Evolutionary conservation across 2,113 vertebrate genomes (phyloP).

Genomic region (Coturnix japonica): DNA sequence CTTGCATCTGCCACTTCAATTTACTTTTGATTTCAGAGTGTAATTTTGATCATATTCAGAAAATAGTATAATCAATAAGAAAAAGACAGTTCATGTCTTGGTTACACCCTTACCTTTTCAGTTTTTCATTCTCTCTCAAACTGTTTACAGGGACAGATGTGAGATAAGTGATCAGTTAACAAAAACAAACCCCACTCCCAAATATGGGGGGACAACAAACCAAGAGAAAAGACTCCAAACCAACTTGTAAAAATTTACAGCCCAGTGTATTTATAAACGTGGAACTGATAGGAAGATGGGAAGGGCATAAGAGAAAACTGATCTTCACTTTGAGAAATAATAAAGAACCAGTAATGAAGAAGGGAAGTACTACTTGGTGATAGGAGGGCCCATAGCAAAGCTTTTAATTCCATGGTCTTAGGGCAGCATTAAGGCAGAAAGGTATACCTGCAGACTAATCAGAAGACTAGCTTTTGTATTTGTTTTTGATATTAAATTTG

Average conservation of each 20-base stretch:
- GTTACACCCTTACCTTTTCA: neutral
- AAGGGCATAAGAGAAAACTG: neutral
- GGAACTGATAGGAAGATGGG: neutral
- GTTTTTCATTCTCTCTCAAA: neutral
- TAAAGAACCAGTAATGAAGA: neutral
- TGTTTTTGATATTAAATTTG: neutral
- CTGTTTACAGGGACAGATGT: neutral
- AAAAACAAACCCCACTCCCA: neutral
- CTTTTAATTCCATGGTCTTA: neutral
- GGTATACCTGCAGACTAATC: neutral
- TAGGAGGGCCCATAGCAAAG: neutral
- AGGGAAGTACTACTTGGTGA: neutral
- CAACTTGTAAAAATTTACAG: neutral
- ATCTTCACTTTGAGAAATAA: neutral
- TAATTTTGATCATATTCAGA: constrained; percentile 31
- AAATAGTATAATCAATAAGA: constrained; percentile 7
- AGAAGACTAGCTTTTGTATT: neutral
- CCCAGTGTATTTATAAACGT: neutral
- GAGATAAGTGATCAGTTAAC: neutral
- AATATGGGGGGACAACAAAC: neutral
- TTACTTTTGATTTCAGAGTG: neutral
- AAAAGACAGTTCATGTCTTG: neutral
- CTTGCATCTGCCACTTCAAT: neutral
- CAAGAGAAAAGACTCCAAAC: neutral
- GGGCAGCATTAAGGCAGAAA: neutral